Conservation (phyloP, 2,888 invertebrate species). For the Tenthredo mesomela region DNA sequence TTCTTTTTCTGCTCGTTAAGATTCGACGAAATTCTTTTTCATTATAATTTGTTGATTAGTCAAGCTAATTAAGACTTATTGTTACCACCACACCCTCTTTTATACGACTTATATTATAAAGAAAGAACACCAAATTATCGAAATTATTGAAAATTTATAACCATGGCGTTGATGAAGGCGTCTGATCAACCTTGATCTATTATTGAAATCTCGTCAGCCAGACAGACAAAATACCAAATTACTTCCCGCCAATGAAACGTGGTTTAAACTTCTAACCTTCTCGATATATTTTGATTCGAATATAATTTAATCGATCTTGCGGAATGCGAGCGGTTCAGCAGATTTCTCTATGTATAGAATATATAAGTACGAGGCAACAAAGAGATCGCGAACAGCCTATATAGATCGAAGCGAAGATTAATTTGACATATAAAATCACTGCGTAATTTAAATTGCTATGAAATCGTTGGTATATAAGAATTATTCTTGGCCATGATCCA, state of each 20-base stretch:
- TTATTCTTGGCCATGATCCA: not conserved
- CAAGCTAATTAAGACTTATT: not conserved
- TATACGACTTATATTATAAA: not conserved
- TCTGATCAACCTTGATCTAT: constrained; percentile 22
- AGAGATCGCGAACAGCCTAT: not conserved
- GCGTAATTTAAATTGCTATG: not conserved
- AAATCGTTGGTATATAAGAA: constrained; percentile 7
- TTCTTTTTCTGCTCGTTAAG: not conserved
- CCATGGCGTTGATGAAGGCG: not conserved
- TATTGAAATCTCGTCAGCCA: not conserved
- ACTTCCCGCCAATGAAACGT: not conserved
- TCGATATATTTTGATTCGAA: not conserved
- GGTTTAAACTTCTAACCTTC: not conserved
- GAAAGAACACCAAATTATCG: not conserved
- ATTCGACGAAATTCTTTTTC: not conserved
- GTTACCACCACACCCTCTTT: not conserved
- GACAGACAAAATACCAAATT: not conserved
- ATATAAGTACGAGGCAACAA: not conserved
- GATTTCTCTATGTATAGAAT: not conserved
- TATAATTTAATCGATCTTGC: not conserved
- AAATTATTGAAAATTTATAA: not conserved
- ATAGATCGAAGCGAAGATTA: not conserved
- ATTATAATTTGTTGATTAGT: not conserved
- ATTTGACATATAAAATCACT: constrained; percentile 12
- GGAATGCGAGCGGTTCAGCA: not conserved